These are phyloP conservation scores for Campopleginae sp. DNA, from an alignment of 2,888 invertebrate genomes.

Conservation along the genomic window DNA sequence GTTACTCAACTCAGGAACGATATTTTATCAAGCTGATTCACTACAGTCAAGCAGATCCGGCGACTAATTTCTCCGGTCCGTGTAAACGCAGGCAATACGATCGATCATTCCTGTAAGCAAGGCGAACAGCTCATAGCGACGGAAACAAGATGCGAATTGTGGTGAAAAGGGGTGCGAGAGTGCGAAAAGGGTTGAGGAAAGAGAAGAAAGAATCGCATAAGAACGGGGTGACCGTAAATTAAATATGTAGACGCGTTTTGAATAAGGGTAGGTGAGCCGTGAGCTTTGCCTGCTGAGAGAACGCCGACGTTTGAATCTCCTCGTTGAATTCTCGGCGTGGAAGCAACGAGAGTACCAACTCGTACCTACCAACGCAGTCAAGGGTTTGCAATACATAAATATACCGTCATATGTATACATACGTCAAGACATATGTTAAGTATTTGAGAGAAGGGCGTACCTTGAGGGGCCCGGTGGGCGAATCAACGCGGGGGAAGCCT, in stretches of 20 bases:
- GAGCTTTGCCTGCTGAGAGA: slow-evolving; percentile 35
- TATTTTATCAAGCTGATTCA: too few species aligned
- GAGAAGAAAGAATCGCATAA: background rate
- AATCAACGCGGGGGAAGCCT: background rate
- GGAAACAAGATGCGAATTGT: slow-evolving; percentile 47
- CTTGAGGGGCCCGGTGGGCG: background rate
- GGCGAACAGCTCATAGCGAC: background rate
- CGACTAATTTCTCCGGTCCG: background rate
- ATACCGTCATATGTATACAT: background rate
- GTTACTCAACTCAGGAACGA: background rate
- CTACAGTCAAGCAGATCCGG: too few species aligned
- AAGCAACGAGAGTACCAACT: slow-evolving; percentile 55
- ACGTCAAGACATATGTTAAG: background rate
- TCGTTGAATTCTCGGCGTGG: slow-evolving; percentile 56
- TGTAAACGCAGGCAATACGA: background rate
- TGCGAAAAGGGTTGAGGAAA: background rate
- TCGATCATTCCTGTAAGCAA: slow-evolving; percentile 7
- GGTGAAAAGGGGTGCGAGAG: slow-evolving; percentile 7
- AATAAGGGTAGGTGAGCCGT: slow-evolving; percentile 61
- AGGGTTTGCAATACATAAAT: slow-evolving; percentile 35
- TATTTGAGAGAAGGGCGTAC: background rate
- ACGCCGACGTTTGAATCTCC: slow-evolving; percentile 18
- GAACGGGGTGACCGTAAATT: slow-evolving; percentile 61
- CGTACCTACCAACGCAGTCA: slow-evolving; percentile 21
- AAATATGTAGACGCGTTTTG: slow-evolving; percentile 61